Base-by-base conservation (phyloP, 64 coral and sea anemone genomes). In the Trachythela sp. region DNA sequence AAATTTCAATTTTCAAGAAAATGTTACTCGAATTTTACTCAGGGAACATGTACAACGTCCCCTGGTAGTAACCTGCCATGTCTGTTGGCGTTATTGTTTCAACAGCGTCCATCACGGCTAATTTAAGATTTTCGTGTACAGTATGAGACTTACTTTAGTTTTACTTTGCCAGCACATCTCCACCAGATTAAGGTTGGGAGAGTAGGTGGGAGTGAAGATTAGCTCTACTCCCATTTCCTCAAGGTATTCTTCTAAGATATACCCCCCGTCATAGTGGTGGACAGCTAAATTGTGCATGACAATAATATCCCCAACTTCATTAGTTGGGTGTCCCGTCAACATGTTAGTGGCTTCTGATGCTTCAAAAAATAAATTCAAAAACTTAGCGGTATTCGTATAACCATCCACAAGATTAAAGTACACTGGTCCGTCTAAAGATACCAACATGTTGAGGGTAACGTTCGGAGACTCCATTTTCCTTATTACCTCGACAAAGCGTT, bases 191-290 rank as follows among this genome's bases (percentile, higher is more conserved):
- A 72, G 68, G 24, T 72, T 26, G 13, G 68, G 68, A 26, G 68
- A 72, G 33, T 72, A 35, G 0, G 68, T 72, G 17, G 68, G 68
- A 72, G 68, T 72, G 9, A 72, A 72, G 11, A 72, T 11, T 10
- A 72, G 68, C 24, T 72, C 68, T 35, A 72, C 68, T 72, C 68
- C 68, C 68, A 72, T 72, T 11, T 72, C 68, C 11, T 9, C 33
- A 72, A 72, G 68, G 68, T 72, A 72, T 72, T 72, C 68, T 26
- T 72, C 68, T 72, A 72, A 35, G 29, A 72, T 72, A 35, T 26
- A 0, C 9, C 68, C 68, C 17, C 68, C 33, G 24, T 72, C 24
- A 29, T 72, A 72, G 33, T 72, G 68, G 33, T 72, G 68, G 13
- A 72, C 68, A 24, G 17, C 68, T 26, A 72, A 72, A 26, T 72